Evolutionary conservation across 2,888 invertebrate species (phyloP), one percentile per base, ranked within the genome.

Genomic region (Gymnosoma rotundatum): DNA sequence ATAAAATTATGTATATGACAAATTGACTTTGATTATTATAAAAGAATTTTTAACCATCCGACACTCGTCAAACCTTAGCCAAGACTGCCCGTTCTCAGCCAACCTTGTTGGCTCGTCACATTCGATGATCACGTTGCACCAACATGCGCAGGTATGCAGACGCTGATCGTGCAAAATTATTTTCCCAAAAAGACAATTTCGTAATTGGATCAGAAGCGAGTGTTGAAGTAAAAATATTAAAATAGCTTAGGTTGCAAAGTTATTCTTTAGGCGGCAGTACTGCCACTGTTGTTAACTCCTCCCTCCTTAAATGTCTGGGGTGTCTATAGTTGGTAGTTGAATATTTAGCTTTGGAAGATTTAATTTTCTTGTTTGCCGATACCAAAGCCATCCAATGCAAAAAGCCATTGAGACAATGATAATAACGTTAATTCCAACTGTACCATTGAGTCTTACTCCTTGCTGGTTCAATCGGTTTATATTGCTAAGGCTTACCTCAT

Each of bases 141-240:
- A 67, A 67, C 67, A 67, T 36, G 52, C 2, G 25, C 67, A 14
- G n/a, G 54, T 32, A 56, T 69, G 56, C 69, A 69, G 69, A 67
- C 67, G 54, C 67, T 54, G 67, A 67, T 52, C 67, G 54, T 67
- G 67, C 67, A 67, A 20, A 54, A 56, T 25, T 56, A 7, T 69
- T 56, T 69, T 69, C 42, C 69, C 50, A 63, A 2, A 10, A 45
- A 63, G 14, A 12, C 38, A 50, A 45, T 69, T 56, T 20, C n/a
- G 56, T 42, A 56, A 45, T 69, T 42, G 42, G 56, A 42, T 69
- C 42, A 25, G 45, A 45, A 56, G 42, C 64, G 64, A 50, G 45
- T 69, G 42, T n/a, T n/a, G 9, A 38, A 21, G 20, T 67, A 25
- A 36, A 67, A 20, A 66, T 36, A 52, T 36, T 52, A 14, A 20